A percentile compares a stretch with the other conserved stretches of the same genome.
Conservation (phyloP, 1,140 invertebrate species). For the Arctopsyche grandis region DNA sequence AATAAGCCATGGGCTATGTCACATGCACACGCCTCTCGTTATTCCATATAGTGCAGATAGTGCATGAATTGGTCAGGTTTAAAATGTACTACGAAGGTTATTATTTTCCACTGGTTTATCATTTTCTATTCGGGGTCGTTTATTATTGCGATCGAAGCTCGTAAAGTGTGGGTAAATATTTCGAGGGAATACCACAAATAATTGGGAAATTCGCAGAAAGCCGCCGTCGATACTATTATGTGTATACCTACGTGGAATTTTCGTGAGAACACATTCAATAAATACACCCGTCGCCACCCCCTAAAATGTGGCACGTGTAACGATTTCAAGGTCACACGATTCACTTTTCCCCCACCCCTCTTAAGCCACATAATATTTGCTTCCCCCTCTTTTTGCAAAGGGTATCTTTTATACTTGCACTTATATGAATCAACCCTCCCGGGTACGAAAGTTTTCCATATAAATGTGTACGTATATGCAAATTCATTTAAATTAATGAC, state of each 20-base stretch:
- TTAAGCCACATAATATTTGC: slow-evolving; percentile 32
- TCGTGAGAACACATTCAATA: no score
- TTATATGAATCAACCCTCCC: slow-evolving; percentile 29
- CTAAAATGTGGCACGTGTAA: slow-evolving; percentile 35
- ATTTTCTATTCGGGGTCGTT: no score
- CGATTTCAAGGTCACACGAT: slow-evolving; percentile 39
- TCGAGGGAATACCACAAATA: no score
- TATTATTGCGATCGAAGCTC: no score
- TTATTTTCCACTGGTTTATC: no score
- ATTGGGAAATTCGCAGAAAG: no score
- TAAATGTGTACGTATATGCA: no score
- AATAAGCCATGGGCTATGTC: neutral
- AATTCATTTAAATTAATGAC: no score
- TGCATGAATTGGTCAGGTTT: neutral
- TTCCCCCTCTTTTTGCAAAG: slow-evolving; percentile 9
- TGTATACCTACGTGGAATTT: no score
- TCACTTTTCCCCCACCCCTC: slow-evolving; percentile 9
- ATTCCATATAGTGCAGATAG: neutral
- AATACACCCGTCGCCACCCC: neutral
- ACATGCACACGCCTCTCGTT: neutral
- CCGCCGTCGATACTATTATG: no score
- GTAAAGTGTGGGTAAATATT: no score
- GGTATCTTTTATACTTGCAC: slow-evolving; percentile 15
- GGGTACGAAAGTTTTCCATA: neutral
- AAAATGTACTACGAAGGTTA: no score